Evolutionary conservation across 2,797 vertebrate genomes (phyloP).

Genomic region (Lutjanus campechanus): DNA sequence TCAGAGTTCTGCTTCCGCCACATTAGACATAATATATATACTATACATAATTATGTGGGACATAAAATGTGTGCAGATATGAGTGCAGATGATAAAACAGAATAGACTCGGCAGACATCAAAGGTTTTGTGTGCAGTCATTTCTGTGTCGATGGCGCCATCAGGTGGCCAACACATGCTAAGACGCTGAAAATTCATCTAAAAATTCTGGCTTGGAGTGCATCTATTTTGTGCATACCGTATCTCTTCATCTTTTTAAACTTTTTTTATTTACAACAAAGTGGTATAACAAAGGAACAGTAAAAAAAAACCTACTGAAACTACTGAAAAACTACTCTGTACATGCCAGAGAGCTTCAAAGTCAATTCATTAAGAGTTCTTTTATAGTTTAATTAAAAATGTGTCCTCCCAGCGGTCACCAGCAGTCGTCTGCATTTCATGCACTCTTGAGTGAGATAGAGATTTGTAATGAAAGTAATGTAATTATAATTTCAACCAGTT

Average conservation of each 20-base stretch:
- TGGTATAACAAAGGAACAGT: too few species aligned
- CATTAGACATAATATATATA: neutral
- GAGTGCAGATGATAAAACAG: neutral
- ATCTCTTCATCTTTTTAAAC: neutral
- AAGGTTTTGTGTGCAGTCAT: neutral
- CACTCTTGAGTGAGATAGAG: too few species aligned
- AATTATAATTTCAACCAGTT: too few species aligned
- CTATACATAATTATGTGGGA: neutral
- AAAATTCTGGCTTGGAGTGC: neutral
- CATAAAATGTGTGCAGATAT: neutral
- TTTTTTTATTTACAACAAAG: too few species aligned
- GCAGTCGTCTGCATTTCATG: too few species aligned
- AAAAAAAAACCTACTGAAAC: too few species aligned
- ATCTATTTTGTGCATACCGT: neutral
- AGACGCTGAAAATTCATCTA: neutral
- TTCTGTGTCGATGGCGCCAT: slow-evolving; percentile 23
- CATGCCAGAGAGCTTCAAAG: too few species aligned
- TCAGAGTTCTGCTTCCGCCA: neutral
- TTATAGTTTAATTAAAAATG: too few species aligned
- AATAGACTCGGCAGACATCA: neutral
- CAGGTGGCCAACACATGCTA: slow-evolving; percentile 43
- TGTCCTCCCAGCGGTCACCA: too few species aligned
- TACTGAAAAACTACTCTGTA: too few species aligned
- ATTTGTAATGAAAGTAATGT: too few species aligned
- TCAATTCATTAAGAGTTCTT: too few species aligned